Base-by-base conservation (phyloP, 1,140 invertebrate species). In the Euwallacea similis region DNA sequence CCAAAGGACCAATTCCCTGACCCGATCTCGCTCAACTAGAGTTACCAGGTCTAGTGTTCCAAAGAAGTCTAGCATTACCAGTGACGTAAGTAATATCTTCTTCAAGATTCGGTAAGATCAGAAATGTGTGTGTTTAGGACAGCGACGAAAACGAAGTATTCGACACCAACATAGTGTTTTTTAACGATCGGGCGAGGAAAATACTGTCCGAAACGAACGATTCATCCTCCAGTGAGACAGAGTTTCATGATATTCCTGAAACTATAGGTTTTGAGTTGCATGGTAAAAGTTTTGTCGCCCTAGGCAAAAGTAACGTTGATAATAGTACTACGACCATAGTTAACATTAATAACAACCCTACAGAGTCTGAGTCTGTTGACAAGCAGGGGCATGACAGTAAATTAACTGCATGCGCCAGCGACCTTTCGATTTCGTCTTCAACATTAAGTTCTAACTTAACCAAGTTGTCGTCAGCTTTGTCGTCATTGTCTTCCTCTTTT, bases 1-100 rank as follows among this genome's bases (percentile, higher is more conserved):
- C 15, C 80, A 82, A 8, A 81, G 86, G 72, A 82, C 85, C 7
- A 83, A 82, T 2, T 87, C 86, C 0, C 77, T 87, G 7, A 83
- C 84, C 10, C 77, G 80, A 56, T 81, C 78, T 44, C 72, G 78
- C 16, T 73, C 79, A 7, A 77, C 72, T 42, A 75, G 81, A 71
- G 75, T 79, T 55, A 81, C 80, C 41, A 73, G 79, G 59, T 77
- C 78, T 9, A 75, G 56, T 15, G 73, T 76, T 42, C 73, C 76
- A 53, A 80, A 76, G 62, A 81, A 77, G 68, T 44, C 73, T 13
- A 73, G 73, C 55, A 69, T 75, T n/a, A 64, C 68, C 10, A 78
- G 77, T 63, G 79, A 81, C 69, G 80, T 81, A 79, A 78, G 79
- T 80, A 64, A 61, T 13, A 16, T 15, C 9, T 33, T 8, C n/a